Evolutionary conservation across 1,140 invertebrate genomes (phyloP).

Genomic region (Cardiocondyla obscurior): DNA sequence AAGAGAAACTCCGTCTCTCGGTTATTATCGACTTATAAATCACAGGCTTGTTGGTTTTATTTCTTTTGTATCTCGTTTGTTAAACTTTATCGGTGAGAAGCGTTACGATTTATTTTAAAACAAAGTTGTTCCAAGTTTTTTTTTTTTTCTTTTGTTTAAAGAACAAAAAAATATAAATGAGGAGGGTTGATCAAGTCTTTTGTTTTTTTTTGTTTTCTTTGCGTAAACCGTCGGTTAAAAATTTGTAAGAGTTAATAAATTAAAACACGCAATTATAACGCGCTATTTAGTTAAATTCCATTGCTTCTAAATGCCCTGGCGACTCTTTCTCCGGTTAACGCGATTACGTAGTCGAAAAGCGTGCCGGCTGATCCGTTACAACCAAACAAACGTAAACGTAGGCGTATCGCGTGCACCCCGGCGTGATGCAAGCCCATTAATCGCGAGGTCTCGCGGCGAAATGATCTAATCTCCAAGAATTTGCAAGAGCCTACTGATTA

Average conservation of each 20-base stretch:
- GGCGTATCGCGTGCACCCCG: neutral
- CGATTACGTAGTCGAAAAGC: neutral
- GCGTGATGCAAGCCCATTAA: neutral
- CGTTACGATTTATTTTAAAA: neutral
- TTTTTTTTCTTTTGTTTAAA: no score
- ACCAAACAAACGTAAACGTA: constrained; percentile 30
- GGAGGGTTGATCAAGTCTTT: neutral
- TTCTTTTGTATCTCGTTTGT: neutral
- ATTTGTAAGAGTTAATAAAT: neutral
- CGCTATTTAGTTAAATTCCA: neutral
- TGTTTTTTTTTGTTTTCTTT: neutral
- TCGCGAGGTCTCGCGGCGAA: neutral
- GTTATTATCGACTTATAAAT: constrained; percentile 9
- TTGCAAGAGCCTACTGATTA: neutral
- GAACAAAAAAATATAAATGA: neutral
- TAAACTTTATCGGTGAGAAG: neutral
- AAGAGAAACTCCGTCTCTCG: neutral
- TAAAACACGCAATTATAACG: no score
- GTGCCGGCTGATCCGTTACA: constrained; percentile 27
- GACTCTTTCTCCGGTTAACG: neutral
- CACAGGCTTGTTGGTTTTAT: neutral
- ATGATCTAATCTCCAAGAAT: neutral
- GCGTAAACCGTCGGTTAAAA: neutral
- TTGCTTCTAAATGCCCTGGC: neutral
- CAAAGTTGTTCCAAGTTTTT: neutral